Evolutionary conservation across 1,140 invertebrate genomes (phyloP), one percentile per base, ranked within the genome.

Genomic region (Drosophila sp.): DNA sequence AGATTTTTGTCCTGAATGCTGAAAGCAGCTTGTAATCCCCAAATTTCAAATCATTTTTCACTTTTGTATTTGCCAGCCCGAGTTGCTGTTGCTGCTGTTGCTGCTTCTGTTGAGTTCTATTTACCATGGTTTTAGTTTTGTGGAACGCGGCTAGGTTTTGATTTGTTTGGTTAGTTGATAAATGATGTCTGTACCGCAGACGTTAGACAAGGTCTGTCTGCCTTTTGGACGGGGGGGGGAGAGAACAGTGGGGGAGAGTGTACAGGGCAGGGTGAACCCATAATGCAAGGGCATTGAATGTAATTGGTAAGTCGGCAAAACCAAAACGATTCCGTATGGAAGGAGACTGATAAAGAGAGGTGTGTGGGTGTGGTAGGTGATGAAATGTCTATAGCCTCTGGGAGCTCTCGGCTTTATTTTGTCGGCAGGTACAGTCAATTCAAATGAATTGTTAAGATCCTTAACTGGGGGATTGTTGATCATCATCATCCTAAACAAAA

Each of bases 11-110:
- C 61, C 47, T 38, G 60, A 65, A 77, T 73, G 81, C 70, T 80
- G 80, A 84, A 80, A 76, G 79, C 82, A 86, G 79, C 82, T 79
- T 87, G 83, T 86, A 86, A 86, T 86, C 83, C 84, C 56, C 44
- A 50, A 58, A 82, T 89, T 86, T 80, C 83, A 87, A 86, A 87
- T 83, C 83, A 86, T 86, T 86, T 86, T 86, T 86, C 83, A 86
- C 83, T 86, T 79, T 70, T 86, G 79, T 72, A 77, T 87, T 83
- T 87, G 72, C 70, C 60, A 56, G 44, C 7, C 44, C 7, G 44
- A 50, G 44, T 50, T 47, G 23, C 8, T 47, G 44, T 8, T 47
- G 44, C 2, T 50, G 25, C 63, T 33, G 44, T 35, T 40, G 66
- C 50, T 40, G 25, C 60, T 38, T 32, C 17, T 61, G n/a, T 38